Base-by-base conservation (phyloP, 1,140 invertebrate species). In the Philotrypesis tridentata region DNA sequence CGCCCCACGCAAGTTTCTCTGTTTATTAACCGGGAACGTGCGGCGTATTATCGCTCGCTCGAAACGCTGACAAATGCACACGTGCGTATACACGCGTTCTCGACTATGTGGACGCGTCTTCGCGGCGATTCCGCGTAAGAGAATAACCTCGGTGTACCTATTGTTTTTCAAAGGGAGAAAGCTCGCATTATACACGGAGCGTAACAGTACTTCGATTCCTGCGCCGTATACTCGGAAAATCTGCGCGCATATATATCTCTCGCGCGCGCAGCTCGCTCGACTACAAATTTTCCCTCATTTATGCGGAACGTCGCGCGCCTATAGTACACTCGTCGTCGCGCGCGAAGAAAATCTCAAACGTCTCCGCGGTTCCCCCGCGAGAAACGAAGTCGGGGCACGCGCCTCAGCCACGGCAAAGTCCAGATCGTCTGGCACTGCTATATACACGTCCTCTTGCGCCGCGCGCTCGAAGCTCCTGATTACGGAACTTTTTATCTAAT, bases 401-500 rank as follows among this genome's bases (percentile, higher is more conserved):
- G 67, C 67, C 21, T 31, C 12, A 14, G 12, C 5, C 67, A 17
- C 67, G 67, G 9, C n/a, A 27, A n/a, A 74, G 43, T 74, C 71
- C 43, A 60, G 48, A 55, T 55, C 17, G 40, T 43, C 40, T n/a
- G n/a, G n/a, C n/a, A n/a, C n/a, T n/a, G n/a, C n/a, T n/a, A n/a
- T n/a, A n/a, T n/a, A n/a, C n/a, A 5, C 33, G 33, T 37, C 9
- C 33, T 37, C 9, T 37, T n/a, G 40, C 40, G 40, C 25, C 29
- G 25, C 7, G 12, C 9, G 12, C 71, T n/a, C 14, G 40, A 55
- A 27, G 23, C 33, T 17, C 88, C 87, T 89, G 88, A 89, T 89
- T 89, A 88, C 87, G 86, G 86, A 89, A 89, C 87, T 89, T 89
- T 89, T 89, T 89, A 87, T 87, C 87, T 88, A 88, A 88, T 88